A percentile compares a stretch with the other conserved stretches of the same genome.
phyloP scores from a whole-genome alignment of 1,140 invertebrate species.

The Harlomillsia oculata region DNA sequence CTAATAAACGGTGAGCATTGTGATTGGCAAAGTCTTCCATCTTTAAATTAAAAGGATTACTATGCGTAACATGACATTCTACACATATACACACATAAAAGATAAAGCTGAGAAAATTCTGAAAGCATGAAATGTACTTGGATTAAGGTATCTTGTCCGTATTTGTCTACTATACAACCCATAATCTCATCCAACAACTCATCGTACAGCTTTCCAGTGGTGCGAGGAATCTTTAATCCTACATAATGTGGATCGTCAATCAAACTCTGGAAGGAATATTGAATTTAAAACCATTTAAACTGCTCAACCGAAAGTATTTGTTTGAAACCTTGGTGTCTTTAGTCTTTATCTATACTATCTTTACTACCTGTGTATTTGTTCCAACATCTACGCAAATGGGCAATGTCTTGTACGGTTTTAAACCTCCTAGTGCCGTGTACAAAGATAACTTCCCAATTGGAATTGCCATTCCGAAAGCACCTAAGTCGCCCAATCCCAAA shows the following conservation, averaged over 20 bases:
- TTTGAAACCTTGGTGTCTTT: not conserved
- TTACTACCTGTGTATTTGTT: conserved; percentile 67
- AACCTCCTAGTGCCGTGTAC: conserved; percentile 85
- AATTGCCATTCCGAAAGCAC: conserved; percentile 92
- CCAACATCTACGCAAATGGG: conserved; percentile 89
- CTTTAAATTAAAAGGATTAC: conserved; percentile 43
- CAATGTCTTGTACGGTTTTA: conserved; percentile 84
- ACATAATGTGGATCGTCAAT: conserved; percentile 92
- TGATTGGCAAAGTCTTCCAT: conserved; percentile 95
- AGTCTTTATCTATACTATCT: not conserved
- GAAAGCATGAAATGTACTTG: conserved; percentile 46
- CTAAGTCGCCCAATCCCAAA: conserved; percentile 84
- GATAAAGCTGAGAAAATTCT: not conserved
- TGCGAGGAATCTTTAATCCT: conserved; percentile 75
- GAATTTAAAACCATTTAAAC: not conserved
- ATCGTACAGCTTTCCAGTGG: conserved; percentile 80
- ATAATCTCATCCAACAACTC: conserved; percentile 97
- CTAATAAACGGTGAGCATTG: conserved; percentile 83
- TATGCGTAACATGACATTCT: not conserved
- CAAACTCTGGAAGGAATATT: conserved; percentile 50
- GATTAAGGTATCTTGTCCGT: conserved; percentile 77
- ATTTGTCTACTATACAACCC: conserved; percentile 83
- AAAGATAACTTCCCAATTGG: conserved; percentile 86
- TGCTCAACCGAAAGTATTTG: not conserved
- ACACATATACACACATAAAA: not conserved